Base-by-base conservation (phyloP, 2,888 invertebrate genomes). In the Melipona bicolor region DNA sequence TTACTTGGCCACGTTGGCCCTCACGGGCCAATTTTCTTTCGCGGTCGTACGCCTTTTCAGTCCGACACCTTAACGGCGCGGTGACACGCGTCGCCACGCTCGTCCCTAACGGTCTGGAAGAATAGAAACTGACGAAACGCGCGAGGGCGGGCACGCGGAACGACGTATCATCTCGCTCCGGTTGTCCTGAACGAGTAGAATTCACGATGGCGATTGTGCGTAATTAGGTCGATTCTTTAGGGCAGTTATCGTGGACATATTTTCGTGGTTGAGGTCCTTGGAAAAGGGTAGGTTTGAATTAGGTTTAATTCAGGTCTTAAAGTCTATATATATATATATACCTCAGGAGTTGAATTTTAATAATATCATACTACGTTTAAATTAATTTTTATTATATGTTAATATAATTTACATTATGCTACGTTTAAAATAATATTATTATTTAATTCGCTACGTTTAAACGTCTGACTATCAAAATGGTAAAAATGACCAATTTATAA, bases 111-210 rank as follows among this genome's bases (percentile, higher is more conserved):
- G 84, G 79, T 85, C 79, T 78, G 87, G 84, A 89, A 89, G 74
- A 81, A 83, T 61, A 54, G 52, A 72, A 73, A 32, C 49, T n/a
- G 61, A 59, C 54, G 19, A 61, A 62, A 62, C 43, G 65, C 43
- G 43, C 54, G n/a, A 81, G 84, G 86, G 84, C 74, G 81, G 70
- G 64, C 64, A 76, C 73, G 84, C 72, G 15, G 82, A 87, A 87
- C 85, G 83, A 88, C 89, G 89, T 89, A 84, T 88, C 84, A 77
- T 87, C 83, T 65, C 85, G 79, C 80, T 81, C 68, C 80, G 71
- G 56, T 86, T 85, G 56, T 56, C 62, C 56, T 52, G 27, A 56
- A 15, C 71, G 17, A 9, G 19, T 1, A 49, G 62, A 61, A 67
- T 32, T 50, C 9, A 17, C 43, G 9, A 43, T n/a, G 4, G 54